Evolutionary conservation across 2,888 invertebrate species (phyloP).

Genomic region (Conus canariensis): DNA sequence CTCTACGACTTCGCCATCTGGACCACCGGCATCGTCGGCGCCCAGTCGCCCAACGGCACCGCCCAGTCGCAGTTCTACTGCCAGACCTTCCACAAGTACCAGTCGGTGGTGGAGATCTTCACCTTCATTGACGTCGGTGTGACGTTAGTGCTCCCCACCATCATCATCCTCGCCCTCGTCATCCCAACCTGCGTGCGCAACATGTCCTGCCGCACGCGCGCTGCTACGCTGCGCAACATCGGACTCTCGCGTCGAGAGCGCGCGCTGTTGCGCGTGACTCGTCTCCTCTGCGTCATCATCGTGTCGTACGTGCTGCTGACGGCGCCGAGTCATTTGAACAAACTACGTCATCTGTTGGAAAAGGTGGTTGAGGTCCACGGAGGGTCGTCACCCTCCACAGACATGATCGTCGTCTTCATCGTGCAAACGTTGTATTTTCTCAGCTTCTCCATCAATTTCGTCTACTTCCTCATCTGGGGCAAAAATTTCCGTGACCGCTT

Average conservation of each 20-base stretch:
- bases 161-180: conserved; percentile 59
- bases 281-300: conserved; percentile 67
- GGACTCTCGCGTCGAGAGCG: conserved; percentile 61
- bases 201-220: conserved; percentile 45
- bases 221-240: conserved; percentile 49
- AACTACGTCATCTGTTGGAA: conserved; percentile 59
- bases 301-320: conserved; percentile 64
- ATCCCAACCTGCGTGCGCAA: conserved; percentile 62
- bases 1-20: conserved; percentile 55
- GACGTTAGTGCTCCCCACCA: conserved; percentile 61
- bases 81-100: conserved; percentile 53
- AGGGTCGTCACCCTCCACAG: conserved; percentile 44
- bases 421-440: conserved; percentile 62
- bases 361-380: conserved; percentile 8
- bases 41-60: neutral
- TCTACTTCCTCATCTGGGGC: conserved; percentile 67
- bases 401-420: conserved; percentile 57
- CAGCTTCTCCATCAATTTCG: conserved; percentile 63
- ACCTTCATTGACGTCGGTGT: conserved; percentile 61
- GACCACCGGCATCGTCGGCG: conserved; percentile 43
- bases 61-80: conserved; percentile 48
- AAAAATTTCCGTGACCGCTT: conserved; percentile 62
- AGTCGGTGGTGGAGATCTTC: conserved; percentile 55
- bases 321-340: conserved; percentile 64
- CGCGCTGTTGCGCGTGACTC: conserved; percentile 62